Base-by-base conservation (phyloP, 2,113 vertebrate genomes). In the Macroglossus sobrinus region DNA sequence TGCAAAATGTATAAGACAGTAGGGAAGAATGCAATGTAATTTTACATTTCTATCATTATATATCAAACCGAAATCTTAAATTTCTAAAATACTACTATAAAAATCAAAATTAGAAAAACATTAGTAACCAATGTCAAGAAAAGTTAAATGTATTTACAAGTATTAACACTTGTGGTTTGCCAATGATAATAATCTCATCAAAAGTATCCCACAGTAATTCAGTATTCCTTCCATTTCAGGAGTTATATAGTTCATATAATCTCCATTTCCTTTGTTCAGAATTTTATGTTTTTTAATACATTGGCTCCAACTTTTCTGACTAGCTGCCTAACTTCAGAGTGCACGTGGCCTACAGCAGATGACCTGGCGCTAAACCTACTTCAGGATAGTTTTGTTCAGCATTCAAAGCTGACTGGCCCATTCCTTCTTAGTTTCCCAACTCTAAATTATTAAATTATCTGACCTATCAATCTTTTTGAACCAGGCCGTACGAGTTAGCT, bases 81-180 rank as follows among this genome's bases (percentile, higher is more conserved):
- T 87, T 94, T 5, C 68, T 74, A 74, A 78, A 75, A 86, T 18
- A 93, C 40, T 68, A 86, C 6, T 33, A 35, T 21, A 16, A 85
- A 90, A 72, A 16, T 76, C 53, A 75, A 82, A 90, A 75, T 74
- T 69, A 50, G 47, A 87, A 94, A 96, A 92, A 69, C 7, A 50
- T n/a, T 79, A 74, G 75, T 43, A 47, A 80, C 35, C 71, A 72
- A 53, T 80, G 19, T 43, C 79, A 63, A 55, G 40, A 87, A 22
- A 13, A 95, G 91, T 80, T 87, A 95, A 81, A 86, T 64, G 3
- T 43, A 92, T 79, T 84, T 18, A 64, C 28, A 89, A 86, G 61
- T 72, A 61, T 53, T 74, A 40, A 40, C 8, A 66, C 43, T 74
- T 75, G 45, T 92, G 26, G 40, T 69, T 93, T 82, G 75, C 13